These are phyloP conservation scores for Campoplex nolae DNA, from an alignment of 2,888 invertebrate genomes.

Conservation along the genomic window DNA sequence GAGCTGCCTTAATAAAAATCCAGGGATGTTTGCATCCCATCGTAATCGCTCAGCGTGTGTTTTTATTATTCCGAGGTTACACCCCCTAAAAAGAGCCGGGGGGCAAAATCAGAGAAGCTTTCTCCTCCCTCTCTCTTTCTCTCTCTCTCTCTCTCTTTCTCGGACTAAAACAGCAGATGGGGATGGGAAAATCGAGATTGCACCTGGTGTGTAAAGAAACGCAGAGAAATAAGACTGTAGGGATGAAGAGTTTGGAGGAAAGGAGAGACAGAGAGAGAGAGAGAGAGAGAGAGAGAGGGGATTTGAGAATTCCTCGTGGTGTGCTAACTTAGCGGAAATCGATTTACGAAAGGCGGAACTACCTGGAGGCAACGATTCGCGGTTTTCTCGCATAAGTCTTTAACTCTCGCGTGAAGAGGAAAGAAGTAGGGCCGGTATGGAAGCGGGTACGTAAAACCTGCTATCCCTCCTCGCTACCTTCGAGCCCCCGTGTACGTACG, in stretches of 20 bases:
- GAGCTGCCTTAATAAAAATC: neutral
- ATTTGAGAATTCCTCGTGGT: constrained; percentile 17
- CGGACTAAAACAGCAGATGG: constrained; percentile 30
- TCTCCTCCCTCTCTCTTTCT: neutral
- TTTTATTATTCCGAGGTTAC: constrained; percentile 61
- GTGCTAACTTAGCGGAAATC: constrained; percentile 68
- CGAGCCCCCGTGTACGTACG: constrained; percentile 1
- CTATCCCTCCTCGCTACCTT: neutral
- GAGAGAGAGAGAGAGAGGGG: neutral
- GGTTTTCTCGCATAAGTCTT: constrained; percentile 61
- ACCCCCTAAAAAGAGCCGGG: constrained; percentile 39
- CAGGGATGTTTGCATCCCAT: constrained; percentile 44
- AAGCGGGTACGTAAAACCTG: constrained; percentile 17
- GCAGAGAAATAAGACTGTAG: constrained; percentile 17
- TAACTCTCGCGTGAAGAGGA: constrained; percentile 25
- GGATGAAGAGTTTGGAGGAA: constrained; percentile 4
- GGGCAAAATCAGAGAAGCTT: constrained; percentile 44
- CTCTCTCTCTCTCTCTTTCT: neutral
- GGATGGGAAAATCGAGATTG: constrained; percentile 27
- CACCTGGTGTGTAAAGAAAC: constrained; percentile 41
- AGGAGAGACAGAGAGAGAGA: neutral
- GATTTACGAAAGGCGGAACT: constrained; percentile 67
- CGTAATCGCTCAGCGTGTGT: constrained; percentile 58
- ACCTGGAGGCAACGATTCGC: constrained; percentile 64
- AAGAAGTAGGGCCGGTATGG: neutral